Conservation (phyloP, 2,888 invertebrate genomes). For the Lepas anatifera region DNA sequence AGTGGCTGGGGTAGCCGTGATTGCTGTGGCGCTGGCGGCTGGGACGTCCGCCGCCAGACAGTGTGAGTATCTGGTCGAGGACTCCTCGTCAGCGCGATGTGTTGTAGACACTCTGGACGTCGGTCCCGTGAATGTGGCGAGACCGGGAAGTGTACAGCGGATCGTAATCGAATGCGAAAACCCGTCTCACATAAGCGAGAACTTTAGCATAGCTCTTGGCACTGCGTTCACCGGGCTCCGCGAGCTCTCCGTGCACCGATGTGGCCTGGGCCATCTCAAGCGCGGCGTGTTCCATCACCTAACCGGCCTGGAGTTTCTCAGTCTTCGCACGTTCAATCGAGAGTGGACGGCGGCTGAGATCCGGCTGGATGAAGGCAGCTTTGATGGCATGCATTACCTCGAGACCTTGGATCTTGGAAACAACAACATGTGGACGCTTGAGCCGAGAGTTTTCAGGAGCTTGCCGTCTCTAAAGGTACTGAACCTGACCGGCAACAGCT, state of each 20-base stretch:
- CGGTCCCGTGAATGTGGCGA: not conserved
- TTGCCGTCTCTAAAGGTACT: slow-evolving; percentile 27
- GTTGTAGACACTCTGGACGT: not conserved
- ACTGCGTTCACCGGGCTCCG: not conserved
- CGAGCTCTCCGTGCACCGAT: not conserved
- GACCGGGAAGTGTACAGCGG: not conserved
- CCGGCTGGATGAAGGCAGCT: not conserved
- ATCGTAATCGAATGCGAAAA: not conserved
- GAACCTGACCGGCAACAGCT: slow-evolving; percentile 30
- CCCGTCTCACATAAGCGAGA: not conserved
- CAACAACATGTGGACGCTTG: slow-evolving; percentile 27
- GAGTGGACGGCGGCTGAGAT: not conserved
- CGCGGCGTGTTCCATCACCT: not conserved
- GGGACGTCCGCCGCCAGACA: not conserved
- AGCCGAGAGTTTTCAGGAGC: slow-evolving; percentile 25
- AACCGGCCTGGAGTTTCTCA: not conserved
- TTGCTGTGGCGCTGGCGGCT: not conserved
- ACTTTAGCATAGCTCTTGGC: not conserved
- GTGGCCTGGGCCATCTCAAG: not conserved
- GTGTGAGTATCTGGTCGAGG: not conserved
- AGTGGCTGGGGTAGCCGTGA: not conserved
- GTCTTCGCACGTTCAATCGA: not conserved
- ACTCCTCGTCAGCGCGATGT: not conserved
- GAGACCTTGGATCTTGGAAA: slow-evolving; percentile 25
- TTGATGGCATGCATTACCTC: slow-evolving; percentile 4